Evolutionary conservation across 1,140 invertebrate species (phyloP).

Genomic region (Tetranychus urticae): DNA sequence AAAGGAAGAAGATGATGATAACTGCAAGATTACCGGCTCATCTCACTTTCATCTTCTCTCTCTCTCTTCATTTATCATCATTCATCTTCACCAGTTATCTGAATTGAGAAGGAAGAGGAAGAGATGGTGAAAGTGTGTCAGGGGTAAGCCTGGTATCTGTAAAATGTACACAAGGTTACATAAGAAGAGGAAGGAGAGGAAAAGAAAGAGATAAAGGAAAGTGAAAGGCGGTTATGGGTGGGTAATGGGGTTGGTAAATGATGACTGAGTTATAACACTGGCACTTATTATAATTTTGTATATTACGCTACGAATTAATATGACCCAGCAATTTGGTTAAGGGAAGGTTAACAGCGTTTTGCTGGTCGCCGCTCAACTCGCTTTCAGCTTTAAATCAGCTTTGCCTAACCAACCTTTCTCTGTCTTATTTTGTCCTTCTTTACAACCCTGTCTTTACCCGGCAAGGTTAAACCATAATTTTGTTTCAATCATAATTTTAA

Average conservation of each 20-base stretch:
- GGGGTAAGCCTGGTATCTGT: neutral
- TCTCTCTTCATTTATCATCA: neutral
- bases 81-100: neutral
- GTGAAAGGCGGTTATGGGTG: neutral
- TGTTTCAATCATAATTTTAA: too few species aligned
- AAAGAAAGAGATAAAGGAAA: neutral
- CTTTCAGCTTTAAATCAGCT: too few species aligned
- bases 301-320: too few species aligned
- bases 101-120: neutral
- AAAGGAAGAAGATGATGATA: neutral
- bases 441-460: neutral
- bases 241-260: neutral
- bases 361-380: too few species aligned
- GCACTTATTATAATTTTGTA: too few species aligned
- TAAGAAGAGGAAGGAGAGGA: neutral
- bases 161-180: neutral
- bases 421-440: neutral
- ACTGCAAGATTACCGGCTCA: too few species aligned
- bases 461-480: neutral
- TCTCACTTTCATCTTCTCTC: neutral
- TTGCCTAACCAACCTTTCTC: neutral
- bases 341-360: too few species aligned
- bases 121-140: neutral
- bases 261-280: too few species aligned
- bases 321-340: too few species aligned